Evolutionary conservation across 2,113 vertebrate genomes (phyloP).

Genomic region (Cervus canadensis): DNA sequence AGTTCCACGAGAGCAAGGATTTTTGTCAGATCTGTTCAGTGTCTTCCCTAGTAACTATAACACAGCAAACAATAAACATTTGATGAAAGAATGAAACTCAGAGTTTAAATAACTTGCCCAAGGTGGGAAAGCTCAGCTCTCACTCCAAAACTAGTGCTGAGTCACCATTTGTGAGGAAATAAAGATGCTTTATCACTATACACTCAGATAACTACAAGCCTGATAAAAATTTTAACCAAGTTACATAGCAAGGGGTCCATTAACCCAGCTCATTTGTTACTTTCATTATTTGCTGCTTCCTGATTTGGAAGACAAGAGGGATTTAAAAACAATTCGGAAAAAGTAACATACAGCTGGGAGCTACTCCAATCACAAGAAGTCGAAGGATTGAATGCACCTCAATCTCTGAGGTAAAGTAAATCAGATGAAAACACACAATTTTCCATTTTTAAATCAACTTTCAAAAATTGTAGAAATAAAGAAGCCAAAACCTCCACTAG

Average conservation of each 20-base stretch:
- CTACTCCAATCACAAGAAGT: background rate
- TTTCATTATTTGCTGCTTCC: background rate
- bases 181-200: background rate
- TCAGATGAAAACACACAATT: background rate
- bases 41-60: background rate
- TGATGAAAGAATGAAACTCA: background rate
- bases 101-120: background rate
- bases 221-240: conserved; percentile 6
- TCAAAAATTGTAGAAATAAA: background rate
- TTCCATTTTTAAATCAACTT: background rate
- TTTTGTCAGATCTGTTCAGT: background rate
- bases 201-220: background rate
- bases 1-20: background rate
- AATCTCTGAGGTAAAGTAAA: background rate
- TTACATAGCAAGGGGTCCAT: background rate
- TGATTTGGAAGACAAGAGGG: background rate
- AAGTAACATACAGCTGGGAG: background rate
- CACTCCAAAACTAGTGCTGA: background rate
- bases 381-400: background rate
- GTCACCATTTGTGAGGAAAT: background rate
- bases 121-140: background rate
- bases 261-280: background rate
- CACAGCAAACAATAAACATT: background rate
- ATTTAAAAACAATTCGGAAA: background rate
- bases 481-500: background rate